These are phyloP conservation scores for Coenonympha glycerion DNA, from an alignment of 2,888 invertebrate species.

Conservation along the genomic window DNA sequence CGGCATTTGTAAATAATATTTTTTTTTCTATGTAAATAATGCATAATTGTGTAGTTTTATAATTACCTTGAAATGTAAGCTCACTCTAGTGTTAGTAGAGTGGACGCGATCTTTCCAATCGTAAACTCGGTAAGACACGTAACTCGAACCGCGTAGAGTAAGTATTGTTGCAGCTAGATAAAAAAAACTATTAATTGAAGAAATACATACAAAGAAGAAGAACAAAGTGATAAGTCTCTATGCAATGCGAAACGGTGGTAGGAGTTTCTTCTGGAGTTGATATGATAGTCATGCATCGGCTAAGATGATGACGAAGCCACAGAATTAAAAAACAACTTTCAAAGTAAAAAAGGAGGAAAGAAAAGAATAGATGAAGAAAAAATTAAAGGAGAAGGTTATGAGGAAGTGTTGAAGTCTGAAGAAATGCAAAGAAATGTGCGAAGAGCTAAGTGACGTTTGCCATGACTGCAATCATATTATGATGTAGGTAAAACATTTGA, in stretches of 20 bases:
- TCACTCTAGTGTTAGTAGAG: conserved; percentile 89
- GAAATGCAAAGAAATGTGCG: no score
- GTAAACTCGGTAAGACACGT: conserved; percentile 93
- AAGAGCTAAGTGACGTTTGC: no score
- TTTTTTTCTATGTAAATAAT: background rate
- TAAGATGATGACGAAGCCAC: no score
- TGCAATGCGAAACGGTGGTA: no score
- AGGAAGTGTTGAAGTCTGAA: no score
- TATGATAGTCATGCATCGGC: no score
- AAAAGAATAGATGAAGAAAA: background rate
- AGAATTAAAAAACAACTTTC: no score
- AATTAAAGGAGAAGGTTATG: background rate
- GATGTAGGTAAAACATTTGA: no score
- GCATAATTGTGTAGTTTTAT: background rate
- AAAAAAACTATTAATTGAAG: background rate
- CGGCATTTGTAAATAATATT: no score
- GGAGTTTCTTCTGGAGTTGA: no score
- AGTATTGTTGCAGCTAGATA: conserved; percentile 86
- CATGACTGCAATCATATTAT: no score
- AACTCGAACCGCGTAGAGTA: conserved; percentile 92
- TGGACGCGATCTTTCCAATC: conserved; percentile 95
- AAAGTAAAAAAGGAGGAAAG: no score
- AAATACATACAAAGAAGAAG: background rate
- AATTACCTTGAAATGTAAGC: conserved; percentile 88
- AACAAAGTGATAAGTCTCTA: background rate